phyloP scores from a whole-genome alignment of 2,888 invertebrate species.

The Perdita meconis region DNA sequence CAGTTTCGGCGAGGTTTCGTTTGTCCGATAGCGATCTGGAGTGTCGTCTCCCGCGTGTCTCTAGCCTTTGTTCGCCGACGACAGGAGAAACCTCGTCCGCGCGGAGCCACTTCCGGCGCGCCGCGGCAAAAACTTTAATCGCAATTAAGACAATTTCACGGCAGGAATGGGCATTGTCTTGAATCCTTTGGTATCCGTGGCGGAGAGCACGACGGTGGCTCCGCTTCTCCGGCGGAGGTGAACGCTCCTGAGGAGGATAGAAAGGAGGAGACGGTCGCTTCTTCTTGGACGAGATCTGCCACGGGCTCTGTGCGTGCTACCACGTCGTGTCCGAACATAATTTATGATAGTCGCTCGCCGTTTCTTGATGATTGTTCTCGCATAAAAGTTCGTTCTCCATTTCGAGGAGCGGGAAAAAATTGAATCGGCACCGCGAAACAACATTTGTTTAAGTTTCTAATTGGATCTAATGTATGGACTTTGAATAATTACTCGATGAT shows the following conservation, averaged over 20 bases:
- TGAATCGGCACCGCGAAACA: conserved; percentile 45
- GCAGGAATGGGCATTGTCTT: conserved; percentile 77
- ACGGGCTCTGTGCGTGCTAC: conserved; percentile 14
- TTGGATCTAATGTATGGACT: too few species aligned
- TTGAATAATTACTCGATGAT: too few species aligned
- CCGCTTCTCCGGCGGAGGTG: conserved; percentile 33
- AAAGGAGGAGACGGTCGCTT: conserved; percentile 14
- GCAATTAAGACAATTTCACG: conserved; percentile 78
- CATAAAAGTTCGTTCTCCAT: conserved; percentile 44
- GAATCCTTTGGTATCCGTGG: conserved; percentile 60
- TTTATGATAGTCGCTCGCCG: conserved; percentile 55
- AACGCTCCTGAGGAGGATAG: conserved; percentile 53
- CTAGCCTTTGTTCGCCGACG: conserved; percentile 18
- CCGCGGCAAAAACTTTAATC: conserved; percentile 71
- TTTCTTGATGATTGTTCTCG: too few species aligned
- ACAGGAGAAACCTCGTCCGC: conserved; percentile 56
- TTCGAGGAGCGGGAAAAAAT: conserved; percentile 35
- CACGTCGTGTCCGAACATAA: conserved; percentile 45
- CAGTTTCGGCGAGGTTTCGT: conserved; percentile 11
- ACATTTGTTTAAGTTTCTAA: conserved; percentile 21
- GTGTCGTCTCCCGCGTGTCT: conserved; percentile 27
- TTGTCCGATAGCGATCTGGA: conserved; percentile 30
- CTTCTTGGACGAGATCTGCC: conserved; percentile 22
- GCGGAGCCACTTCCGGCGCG: conserved; percentile 59
- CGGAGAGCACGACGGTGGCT: not conserved